Evolutionary conservation across 2,113 vertebrate species (phyloP), one percentile per base, ranked within the genome.

Genomic region (Lucifuga dentata): DNA sequence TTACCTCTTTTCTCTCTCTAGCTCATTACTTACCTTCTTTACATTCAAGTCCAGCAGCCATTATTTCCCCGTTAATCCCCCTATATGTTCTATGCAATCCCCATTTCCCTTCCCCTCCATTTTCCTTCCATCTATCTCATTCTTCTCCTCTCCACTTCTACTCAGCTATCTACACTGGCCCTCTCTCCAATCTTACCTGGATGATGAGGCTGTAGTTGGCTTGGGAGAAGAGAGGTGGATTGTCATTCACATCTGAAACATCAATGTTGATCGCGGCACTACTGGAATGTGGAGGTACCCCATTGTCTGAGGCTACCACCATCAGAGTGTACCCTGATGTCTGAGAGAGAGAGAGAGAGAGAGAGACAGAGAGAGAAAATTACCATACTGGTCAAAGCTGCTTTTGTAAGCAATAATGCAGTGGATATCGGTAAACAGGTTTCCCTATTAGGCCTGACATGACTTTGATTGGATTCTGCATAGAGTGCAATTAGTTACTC

Each of bases 231-330:
- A 95, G 55, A 0, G 98, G 98, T 0, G 96, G 92, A 45, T 99
- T 99, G 90, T 99, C 98, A 5, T 99, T 99, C 82, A 99, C 93
- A 39, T 99, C 98, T 0, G 97, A 98, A 80, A 99, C 96, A 73
- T 99, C 97, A 2, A 99, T 95, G 89, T 98, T 99, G 84, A 98
- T 94, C 1, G 92, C 90, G 39, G 95, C 88, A 0, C 86, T 97
- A 89, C 93, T 95, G 80, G 87, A 86, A 59, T 91, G 91, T 40
- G 95, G 84, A 0, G 95, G 95, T 19, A 43, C 88, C 50, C 97
- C 98, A 1, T 92, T 97, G 84, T 99, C 98, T 10, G 93, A 89
- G 17, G 96, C 96, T 64, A 94, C 91, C 70, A 99, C 88, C 0
- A 84, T 96, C 84, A 99, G 92, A 0, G 95, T 98, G 80, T 98